Evolutionary conservation across 2,797 vertebrate genomes (phyloP).

Genomic region (Hemibagrus guttatus): DNA sequence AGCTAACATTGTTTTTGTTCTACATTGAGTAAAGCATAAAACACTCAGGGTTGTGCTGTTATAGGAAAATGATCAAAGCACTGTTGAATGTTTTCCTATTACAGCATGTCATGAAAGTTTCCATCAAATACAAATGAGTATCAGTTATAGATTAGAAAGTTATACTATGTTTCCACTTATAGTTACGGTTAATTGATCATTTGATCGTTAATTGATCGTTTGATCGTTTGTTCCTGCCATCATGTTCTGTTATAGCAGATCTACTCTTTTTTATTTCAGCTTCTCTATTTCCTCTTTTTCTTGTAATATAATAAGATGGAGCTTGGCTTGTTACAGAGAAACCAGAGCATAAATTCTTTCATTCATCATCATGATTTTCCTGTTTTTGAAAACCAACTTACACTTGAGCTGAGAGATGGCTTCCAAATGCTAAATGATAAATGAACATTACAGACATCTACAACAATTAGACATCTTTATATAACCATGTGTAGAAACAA

Average conservation of each 20-base stretch:
- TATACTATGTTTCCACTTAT: neutral
- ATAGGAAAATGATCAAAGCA: neutral
- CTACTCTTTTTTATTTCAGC: neutral
- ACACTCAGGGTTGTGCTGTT: neutral
- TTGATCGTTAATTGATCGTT: no score
- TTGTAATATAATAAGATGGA: neutral
- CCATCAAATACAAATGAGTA: neutral
- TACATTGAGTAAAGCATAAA: neutral
- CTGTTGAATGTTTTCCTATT: neutral
- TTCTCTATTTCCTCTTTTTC: neutral
- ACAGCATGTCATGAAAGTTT: neutral
- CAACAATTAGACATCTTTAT: neutral
- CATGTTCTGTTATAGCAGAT: neutral
- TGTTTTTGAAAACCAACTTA: neutral
- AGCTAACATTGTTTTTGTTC: neutral
- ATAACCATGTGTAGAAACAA: neutral
- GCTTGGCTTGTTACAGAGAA: neutral
- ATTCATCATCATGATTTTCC: no score
- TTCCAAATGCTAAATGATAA: neutral
- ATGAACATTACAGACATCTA: neutral
- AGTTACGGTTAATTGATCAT: neutral
- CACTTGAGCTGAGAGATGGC: neutral
- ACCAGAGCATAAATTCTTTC: neutral
- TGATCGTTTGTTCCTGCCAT: neutral
- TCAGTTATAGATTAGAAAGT: neutral